These are phyloP conservation scores for Setophaga kirtlandii DNA, from an alignment of 2,113 vertebrate species.

Conservation along the genomic window DNA sequence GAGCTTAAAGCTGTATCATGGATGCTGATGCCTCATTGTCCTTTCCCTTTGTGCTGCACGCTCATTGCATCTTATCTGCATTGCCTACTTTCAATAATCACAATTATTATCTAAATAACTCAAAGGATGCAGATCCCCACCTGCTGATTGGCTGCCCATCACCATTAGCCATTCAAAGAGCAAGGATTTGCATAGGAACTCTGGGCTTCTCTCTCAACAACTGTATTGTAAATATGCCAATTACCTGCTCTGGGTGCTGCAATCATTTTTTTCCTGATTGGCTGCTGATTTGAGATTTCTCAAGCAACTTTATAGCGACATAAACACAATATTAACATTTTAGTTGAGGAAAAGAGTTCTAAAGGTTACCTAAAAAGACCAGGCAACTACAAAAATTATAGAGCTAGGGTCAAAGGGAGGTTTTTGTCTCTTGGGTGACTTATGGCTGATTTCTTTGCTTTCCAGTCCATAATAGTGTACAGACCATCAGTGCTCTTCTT, in stretches of 20 bases:
- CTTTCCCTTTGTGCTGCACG: not conserved
- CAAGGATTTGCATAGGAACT: not conserved
- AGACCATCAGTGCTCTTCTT: not conserved
- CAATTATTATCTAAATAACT: not conserved
- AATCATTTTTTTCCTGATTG: not conserved
- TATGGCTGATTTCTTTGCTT: not conserved
- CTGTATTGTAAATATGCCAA: not conserved
- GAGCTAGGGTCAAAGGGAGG: not conserved
- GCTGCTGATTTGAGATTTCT: slow-evolving; percentile 9
- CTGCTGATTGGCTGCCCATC: not conserved
- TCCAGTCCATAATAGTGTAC: not conserved
- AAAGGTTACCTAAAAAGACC: not conserved
- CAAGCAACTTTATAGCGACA: not conserved
- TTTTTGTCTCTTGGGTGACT: not conserved
- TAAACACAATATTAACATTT: not conserved
- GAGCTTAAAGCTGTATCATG: not conserved
- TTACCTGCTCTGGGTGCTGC: not conserved
- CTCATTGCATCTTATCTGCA: not conserved
- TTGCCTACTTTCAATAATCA: not conserved
- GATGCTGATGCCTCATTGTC: not conserved
- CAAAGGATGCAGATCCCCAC: not conserved
- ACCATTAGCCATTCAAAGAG: not conserved
- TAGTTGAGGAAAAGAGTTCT: not conserved
- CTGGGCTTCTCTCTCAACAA: not conserved
- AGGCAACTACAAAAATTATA: not conserved